Evolutionary conservation across 2,113 vertebrate species (phyloP), one percentile per base, ranked within the genome.

Genomic region (Megaceryle maxima): DNA sequence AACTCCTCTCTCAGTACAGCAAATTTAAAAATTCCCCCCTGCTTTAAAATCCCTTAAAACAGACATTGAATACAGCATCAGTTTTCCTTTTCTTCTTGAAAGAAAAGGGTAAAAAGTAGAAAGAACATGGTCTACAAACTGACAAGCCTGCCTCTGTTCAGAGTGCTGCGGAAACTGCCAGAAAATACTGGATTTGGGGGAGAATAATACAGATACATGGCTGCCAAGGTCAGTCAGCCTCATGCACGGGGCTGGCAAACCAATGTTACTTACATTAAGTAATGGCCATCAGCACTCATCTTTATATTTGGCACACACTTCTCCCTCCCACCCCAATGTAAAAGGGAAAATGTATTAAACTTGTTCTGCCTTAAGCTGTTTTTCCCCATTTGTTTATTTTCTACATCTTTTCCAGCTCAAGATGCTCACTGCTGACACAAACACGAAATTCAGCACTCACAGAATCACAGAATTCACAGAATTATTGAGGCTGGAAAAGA

Each of bases 291-390:
- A 2, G 88, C 92, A 80, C 55, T 35, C 79, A 94, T 7, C 90
- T 86, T 95, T 9, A 80, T 92, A 88, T 94, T 91, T 94, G 87
- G 90, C 83, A 89, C n/a, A 73, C 6, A 4, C 29, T 77, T 80
- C 76, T 73, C 48, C 26, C 24, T 33, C 46, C 60, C 4, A 0
- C 63, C 44, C 53, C 66, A n/a, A n/a, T 41, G 48, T 28, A 70
- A 87, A 83, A 84, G 51, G 73, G 85, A 90, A 83, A 95, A 63
- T 33, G 68, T 59, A 94, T 87, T 92, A 76, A 95, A 91, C 69
- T 60, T 75, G 24, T 87, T 89, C 74, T 90, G 90, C 91, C 95
- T 80, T 92, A 64, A 94, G 91, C 83, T 92, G 35, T 70, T 95
- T 90, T 76, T 12, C 41, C 63, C 87, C 31, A 9, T 78, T 95